Percentiles rank a stretch among this genome's conserved stretches.
Conservation (phyloP, 2,113 vertebrate genomes). For the Oncorhynchus nerka region DNA sequence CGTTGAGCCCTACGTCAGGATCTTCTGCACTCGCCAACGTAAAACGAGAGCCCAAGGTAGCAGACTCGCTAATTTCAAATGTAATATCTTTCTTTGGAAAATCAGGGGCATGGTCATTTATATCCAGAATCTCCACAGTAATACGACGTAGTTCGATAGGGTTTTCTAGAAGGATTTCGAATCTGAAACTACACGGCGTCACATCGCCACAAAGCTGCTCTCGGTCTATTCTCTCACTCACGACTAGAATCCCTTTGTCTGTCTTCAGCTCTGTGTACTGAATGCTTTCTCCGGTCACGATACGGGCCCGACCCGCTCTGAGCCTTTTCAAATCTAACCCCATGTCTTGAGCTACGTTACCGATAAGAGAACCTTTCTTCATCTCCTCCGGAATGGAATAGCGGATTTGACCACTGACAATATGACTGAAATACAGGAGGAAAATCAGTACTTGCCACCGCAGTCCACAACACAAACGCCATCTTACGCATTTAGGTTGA, state of each 20-base stretch:
- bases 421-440: background rate
- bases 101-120: conserved; percentile 70
- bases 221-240: conserved; percentile 77
- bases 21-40: background rate
- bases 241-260: conserved; percentile 56
- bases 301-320: conserved; percentile 54
- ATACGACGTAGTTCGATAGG: conserved; percentile 73
- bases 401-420: conserved; percentile 19
- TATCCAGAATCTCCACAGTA: conserved; percentile 70
- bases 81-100: conserved; percentile 60
- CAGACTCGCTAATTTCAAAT: conserved; percentile 73
- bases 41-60: conserved; percentile 64
- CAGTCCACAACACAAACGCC: background rate
- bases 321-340: conserved; percentile 63
- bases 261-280: conserved; percentile 65
- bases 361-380: conserved; percentile 71
- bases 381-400: conserved; percentile 74
- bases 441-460: background rate
- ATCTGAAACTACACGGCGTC: conserved; percentile 63
- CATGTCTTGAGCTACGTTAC: conserved; percentile 71
- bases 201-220: conserved; percentile 71
- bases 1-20: background rate
- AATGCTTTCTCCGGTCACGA: conserved; percentile 60
- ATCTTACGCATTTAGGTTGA: background rate
- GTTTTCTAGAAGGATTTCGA: conserved; percentile 75